phyloP scores from a whole-genome alignment of 2,797 vertebrate genomes.

The Hylomyscus alleni region DNA sequence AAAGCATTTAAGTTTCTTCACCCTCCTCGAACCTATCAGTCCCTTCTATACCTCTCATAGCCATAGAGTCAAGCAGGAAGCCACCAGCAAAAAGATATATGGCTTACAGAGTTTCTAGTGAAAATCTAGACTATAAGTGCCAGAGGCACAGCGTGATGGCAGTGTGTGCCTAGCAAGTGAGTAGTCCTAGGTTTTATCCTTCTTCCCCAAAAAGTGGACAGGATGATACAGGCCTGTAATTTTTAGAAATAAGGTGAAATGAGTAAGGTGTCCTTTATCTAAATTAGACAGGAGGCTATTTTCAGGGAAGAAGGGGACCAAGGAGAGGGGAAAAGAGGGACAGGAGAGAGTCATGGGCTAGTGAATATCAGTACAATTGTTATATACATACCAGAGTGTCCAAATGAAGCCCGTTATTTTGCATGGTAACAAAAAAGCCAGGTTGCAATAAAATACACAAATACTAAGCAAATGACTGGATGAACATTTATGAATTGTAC shows the following conservation, averaged over 20 bases:
- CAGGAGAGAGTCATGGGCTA: neutral
- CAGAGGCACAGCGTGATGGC: neutral
- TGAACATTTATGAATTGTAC: constrained; percentile 18
- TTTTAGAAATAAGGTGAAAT: constrained; percentile 10
- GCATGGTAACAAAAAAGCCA: neutral
- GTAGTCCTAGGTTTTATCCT: neutral
- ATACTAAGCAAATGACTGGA: constrained; percentile 45
- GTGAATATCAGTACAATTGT: neutral
- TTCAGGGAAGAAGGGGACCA: neutral
- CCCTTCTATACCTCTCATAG: neutral
- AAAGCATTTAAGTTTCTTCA: neutral
- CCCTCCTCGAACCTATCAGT: neutral
- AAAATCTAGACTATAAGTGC: neutral
- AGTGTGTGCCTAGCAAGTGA: neutral
- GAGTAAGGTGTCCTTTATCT: constrained; percentile 1
- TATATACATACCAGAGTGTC: neutral
- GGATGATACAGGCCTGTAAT: neutral
- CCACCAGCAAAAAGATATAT: neutral
- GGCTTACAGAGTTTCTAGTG: neutral
- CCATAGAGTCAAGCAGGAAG: neutral
- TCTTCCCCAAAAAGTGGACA: neutral
- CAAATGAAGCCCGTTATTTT: neutral
- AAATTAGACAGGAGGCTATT: neutral
- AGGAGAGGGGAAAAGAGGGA: neutral
- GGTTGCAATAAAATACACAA: constrained; percentile 22